A percentile compares a stretch with the other conserved stretches of the same genome.
These are phyloP conservation scores for Drosophila peninsularis DNA, from an alignment of 2,888 invertebrate genomes.

Conservation along the genomic window DNA sequence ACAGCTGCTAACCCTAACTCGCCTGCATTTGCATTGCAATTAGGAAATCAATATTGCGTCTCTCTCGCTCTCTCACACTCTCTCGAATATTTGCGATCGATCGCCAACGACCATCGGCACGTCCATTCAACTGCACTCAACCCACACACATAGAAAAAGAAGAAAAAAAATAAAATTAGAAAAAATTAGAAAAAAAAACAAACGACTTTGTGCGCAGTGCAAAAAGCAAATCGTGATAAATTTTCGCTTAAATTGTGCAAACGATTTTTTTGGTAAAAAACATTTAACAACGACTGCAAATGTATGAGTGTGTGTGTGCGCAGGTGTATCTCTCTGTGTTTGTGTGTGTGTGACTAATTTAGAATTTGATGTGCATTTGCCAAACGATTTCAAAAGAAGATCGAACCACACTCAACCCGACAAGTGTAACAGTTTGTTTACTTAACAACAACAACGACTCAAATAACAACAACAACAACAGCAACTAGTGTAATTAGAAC, in stretches of 20 bases:
- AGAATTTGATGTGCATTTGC: constrained; percentile 63
- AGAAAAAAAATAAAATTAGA: constrained; percentile 14
- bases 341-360: constrained; percentile 58
- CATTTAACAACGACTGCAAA: constrained; percentile 49
- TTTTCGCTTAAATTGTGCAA: constrained; percentile 75
- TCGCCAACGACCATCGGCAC: constrained; percentile 55
- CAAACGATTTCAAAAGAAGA: constrained; percentile 36
- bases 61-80: constrained; percentile 20
- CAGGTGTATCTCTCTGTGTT: constrained; percentile 18
- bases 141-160: constrained; percentile 59
- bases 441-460: constrained; percentile 12
- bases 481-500: constrained; percentile 61
- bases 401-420: constrained; percentile 31
- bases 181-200: constrained; percentile 33
- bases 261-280: constrained; percentile 57
- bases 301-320: constrained; percentile 15
- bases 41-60: constrained; percentile 39
- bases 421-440: constrained; percentile 47
- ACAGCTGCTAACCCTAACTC: constrained; percentile 37
- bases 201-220: constrained; percentile 67
- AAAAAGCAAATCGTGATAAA: constrained; percentile 75
- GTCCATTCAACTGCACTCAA: constrained; percentile 68
- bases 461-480: constrained; percentile 21
- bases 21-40: constrained; percentile 36
- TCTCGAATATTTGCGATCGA: constrained; percentile 24